A percentile compares a stretch with the other conserved stretches of the same genome.
Evolutionary conservation across 2,113 vertebrate genomes (phyloP).

Genomic region (Setophaga petechia): DNA sequence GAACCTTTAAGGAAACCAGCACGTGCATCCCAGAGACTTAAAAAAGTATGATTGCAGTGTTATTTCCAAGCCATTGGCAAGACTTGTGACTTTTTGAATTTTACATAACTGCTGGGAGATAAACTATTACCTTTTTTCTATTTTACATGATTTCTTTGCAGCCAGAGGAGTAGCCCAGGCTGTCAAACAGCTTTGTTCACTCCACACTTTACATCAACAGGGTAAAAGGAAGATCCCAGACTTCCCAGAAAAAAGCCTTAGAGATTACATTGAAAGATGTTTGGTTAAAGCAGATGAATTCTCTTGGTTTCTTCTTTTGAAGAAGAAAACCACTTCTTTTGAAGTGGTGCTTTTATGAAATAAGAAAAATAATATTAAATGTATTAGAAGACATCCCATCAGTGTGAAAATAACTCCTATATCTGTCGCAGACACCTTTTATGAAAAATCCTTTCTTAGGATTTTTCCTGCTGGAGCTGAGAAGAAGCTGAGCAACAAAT

Average conservation of each 20-base stretch:
- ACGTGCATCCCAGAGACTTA: background rate
- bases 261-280: background rate
- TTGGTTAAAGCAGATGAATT: background rate
- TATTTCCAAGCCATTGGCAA: background rate
- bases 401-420: background rate
- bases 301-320: background rate
- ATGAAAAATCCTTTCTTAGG: too few species aligned
- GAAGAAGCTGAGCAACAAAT: too few species aligned
- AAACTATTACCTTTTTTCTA: background rate
- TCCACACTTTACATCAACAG: background rate
- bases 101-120: background rate
- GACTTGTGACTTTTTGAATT: background rate
- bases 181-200: background rate
- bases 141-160: background rate
- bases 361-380: background rate
- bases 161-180: background rate
- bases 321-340: background rate
- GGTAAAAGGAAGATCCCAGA: background rate
- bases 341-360: background rate
- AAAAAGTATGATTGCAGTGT: background rate
- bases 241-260: background rate
- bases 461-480: too few species aligned
- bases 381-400: background rate
- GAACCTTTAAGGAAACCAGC: background rate
- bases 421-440: too few species aligned